phyloP scores from a whole-genome alignment of 2,797 vertebrate genomes.

The Alexandromys oeconomus region DNA sequence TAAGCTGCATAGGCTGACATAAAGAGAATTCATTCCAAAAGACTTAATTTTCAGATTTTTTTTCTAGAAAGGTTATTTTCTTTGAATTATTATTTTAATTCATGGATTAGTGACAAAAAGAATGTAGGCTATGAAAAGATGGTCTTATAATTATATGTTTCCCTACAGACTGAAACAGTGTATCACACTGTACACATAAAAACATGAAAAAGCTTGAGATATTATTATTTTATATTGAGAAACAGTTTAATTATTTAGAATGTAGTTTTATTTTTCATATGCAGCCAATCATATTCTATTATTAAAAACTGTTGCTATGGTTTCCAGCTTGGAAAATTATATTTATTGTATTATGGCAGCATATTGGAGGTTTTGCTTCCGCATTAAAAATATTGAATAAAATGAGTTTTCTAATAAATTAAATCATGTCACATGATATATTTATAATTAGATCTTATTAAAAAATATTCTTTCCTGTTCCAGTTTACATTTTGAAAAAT shows the following conservation, averaged over 20 bases:
- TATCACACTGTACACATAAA: constrained; percentile 75
- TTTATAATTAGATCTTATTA: constrained; percentile 76
- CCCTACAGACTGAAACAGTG: constrained; percentile 72
- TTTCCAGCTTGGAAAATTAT: constrained; percentile 79
- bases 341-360: constrained; percentile 78
- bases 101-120: constrained; percentile 82
- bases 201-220: constrained; percentile 74
- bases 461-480: constrained; percentile 54
- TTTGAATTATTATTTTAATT: constrained; percentile 84
- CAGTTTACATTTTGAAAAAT: constrained; percentile 63
- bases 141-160: constrained; percentile 76
- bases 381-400: constrained; percentile 67
- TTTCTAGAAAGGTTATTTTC: constrained; percentile 77
- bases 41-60: constrained; percentile 73
- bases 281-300: constrained; percentile 83
- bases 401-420: constrained; percentile 75
- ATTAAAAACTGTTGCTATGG: constrained; percentile 84
- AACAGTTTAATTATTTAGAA: constrained; percentile 85
- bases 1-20: constrained; percentile 2
- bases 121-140: constrained; percentile 76
- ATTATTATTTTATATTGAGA: constrained; percentile 83
- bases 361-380: constrained; percentile 73
- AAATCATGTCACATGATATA: constrained; percentile 63
- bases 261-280: constrained; percentile 81
- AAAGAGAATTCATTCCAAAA: constrained; percentile 73